Base-by-base conservation (phyloP, 1,140 invertebrate genomes). In the Bombus difficillimus region DNA sequence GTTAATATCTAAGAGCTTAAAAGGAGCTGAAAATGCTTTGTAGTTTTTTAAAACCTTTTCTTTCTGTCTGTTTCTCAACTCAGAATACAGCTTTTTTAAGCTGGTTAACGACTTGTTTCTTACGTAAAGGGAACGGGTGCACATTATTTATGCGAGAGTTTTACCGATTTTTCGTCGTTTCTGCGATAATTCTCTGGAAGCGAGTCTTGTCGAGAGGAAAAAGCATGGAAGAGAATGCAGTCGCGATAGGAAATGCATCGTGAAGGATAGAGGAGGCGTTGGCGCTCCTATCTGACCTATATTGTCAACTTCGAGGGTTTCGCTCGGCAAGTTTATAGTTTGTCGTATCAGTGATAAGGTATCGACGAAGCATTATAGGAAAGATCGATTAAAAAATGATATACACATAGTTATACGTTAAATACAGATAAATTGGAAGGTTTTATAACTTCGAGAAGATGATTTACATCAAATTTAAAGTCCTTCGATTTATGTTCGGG, bases 161-260 rank as follows among this genome's bases (percentile, higher is more conserved):
- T 59, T n/a, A n/a, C 25, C 12, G 32, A 37, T 77, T 77, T n/a
- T 39, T 37, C 37, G 28, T n/a, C 57, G 34, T 62, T 39, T 41
- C 13, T 57, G 12, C 28, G 75, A 77, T 77, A 77, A 77, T 77
- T 77, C 75, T 77, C 25, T 39, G 34, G 37, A 62, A 34, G 39
- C 57, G 57, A 77, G 59, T 77, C 62, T n/a, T 41, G 74, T 37
- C 53, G 15, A 75, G 47, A 9, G 34, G 53, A 77, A 77, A 77
- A 77, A 39, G 34, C 34, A 28, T 37, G 53, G 75, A 59, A 62
- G 53, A 77, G 37, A 77, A 77, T 77, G 25, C 34, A 62, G 57
- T 18, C 75, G 25, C 75, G 75, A 76, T 57, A 76, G 74, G 74
- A 76, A 76, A 59, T 76, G 74, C 34, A 76, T 76, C 34, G 74